Base-by-base conservation (phyloP, 2,888 invertebrate species). In the Trilocha varians region DNA sequence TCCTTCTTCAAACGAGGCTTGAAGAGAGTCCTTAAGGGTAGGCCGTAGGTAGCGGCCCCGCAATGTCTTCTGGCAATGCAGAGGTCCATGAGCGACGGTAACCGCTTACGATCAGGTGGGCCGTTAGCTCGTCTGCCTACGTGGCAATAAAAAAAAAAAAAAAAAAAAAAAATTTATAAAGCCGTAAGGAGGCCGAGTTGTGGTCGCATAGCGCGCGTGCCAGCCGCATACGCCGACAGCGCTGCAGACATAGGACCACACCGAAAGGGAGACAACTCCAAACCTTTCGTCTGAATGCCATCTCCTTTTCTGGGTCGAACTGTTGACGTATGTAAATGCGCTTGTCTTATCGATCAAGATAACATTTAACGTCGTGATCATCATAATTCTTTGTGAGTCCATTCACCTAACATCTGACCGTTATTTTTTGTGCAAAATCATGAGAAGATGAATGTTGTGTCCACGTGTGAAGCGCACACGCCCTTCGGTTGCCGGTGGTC, bases 171-270 rank as follows among this genome's bases (percentile, higher is more conserved):
- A n/a, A 85, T 85, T 85, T 85, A 83, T 84, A 72, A 85, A 70
- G 66, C 68, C 60, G 70, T 65, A 65, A 71, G 55, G 60, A 70
- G 72, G 59, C 65, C 55, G 70, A 63, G 64, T 66, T 65, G 62
- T 59, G 60, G 67, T 61, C 72, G 78, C 84, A 83, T 83, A 73
- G 79, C 79, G 65, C 80, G 83, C 83, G 80, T 79, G 80, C 80
- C 79, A 49, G 47, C 49, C 59, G 56, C 59, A 56, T 60, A 71
- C 78, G 83, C 65, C 71, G 79, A 78, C 82, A 82, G 75, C 69
- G 65, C 46, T 46, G 51, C 46, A 56, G 61, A 62, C 59, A 55
- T 42, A 47, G 62, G 84, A 84, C 84, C 84, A 84, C 84, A 84
- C 83, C 65, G 72, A 61, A 62, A 64, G 60, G 50, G 45, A 47